Evolutionary conservation across 2,113 vertebrate species (phyloP).

Genomic region (Poeciliopsis occidentalis): DNA sequence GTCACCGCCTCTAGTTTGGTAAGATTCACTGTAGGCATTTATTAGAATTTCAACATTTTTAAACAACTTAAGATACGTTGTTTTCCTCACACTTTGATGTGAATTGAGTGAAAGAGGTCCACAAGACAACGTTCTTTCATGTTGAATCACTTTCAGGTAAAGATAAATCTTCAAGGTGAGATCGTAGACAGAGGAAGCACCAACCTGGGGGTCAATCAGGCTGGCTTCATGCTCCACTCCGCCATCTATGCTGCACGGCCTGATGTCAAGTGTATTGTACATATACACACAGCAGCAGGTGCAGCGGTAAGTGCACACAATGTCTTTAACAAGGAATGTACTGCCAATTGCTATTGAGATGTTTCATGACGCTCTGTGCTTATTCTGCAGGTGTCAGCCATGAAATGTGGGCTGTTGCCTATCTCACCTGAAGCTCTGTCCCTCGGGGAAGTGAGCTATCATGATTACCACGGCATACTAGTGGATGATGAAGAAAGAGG

Average conservation of each 20-base stretch:
- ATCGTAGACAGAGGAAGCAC: conserved; percentile 94
- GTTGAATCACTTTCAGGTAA: conserved; percentile 81
- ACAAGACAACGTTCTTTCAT: background rate
- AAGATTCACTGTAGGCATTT: conserved; percentile 52
- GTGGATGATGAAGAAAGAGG: conserved; percentile 90
- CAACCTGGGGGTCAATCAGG: conserved; percentile 93
- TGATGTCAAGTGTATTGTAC: conserved; percentile 90
- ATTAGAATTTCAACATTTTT: too few species aligned
- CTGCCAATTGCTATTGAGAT: background rate
- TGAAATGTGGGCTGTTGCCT: conserved; percentile 96
- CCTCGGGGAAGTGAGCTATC: conserved; percentile 92
- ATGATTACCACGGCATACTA: conserved; percentile 96
- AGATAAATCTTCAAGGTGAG: conserved; percentile 93
- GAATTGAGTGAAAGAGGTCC: background rate
- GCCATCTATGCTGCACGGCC: conserved; percentile 91
- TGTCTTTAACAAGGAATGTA: background rate
- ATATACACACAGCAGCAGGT: conserved; percentile 92
- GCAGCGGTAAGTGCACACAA: conserved; percentile 85
- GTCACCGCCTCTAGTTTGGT: conserved; percentile 97
- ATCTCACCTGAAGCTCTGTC: conserved; percentile 94
- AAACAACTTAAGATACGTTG: background rate
- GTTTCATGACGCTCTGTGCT: background rate
- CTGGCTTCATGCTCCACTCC: conserved; percentile 92
- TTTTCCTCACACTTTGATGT: background rate
- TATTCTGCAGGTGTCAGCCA: conserved; percentile 89